phyloP scores from a whole-genome alignment of 2,888 invertebrate species.

The Latrodectus elegans region DNA sequence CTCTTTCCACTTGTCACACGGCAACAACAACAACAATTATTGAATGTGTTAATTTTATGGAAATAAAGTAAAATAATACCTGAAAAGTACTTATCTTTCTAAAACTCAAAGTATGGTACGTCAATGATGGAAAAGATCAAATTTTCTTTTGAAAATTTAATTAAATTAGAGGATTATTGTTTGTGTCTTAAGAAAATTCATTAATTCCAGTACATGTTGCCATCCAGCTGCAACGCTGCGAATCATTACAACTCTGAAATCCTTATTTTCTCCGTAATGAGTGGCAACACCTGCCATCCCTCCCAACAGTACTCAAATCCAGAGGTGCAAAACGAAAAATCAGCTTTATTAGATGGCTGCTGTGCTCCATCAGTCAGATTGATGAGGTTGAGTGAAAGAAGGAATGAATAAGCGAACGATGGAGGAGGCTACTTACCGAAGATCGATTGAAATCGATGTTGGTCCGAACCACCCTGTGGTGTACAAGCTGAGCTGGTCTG shows the following conservation, averaged over 20 bases:
- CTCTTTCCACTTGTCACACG: no score
- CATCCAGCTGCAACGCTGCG: neutral
- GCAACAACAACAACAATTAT: no score
- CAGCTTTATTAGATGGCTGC: neutral
- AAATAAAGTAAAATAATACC: no score
- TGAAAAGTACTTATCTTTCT: no score
- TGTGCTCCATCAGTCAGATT: neutral
- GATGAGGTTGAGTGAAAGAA: neutral
- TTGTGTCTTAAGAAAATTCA: no score
- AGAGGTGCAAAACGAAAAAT: neutral
- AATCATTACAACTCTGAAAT: neutral
- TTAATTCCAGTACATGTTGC: neutral
- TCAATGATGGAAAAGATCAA: no score
- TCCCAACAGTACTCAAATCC: neutral
- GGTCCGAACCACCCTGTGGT: conserved; percentile 65
- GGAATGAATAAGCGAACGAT: neutral
- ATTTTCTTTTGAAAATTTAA: no score
- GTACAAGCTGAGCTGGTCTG: conserved; percentile 55
- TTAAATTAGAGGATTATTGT: no score
- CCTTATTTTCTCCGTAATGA: neutral
- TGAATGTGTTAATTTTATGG: no score
- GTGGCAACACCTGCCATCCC: neutral
- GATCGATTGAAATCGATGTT: conserved; percentile 65
- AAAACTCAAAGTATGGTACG: no score
- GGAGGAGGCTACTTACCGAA: conserved; percentile 41